These are phyloP conservation scores for Drosophila planitibia DNA, from an alignment of 2,888 invertebrate species.

Conservation along the genomic window DNA sequence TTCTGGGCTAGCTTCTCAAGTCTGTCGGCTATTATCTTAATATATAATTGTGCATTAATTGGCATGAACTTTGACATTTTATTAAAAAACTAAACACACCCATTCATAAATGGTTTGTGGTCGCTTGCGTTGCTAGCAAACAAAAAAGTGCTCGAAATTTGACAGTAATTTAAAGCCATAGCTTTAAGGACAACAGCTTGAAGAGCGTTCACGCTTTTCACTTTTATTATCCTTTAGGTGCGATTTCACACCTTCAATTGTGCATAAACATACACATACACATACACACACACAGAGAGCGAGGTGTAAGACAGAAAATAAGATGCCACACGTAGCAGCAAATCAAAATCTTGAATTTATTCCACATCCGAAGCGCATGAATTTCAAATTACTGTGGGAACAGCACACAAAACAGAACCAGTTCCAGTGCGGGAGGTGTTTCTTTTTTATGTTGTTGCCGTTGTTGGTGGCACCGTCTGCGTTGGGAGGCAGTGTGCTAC, in stretches of 20 bases:
- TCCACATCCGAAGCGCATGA: slow-evolving; percentile 83
- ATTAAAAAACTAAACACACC: not conserved
- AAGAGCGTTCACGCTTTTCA: slow-evolving; percentile 58
- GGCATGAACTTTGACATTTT: not conserved
- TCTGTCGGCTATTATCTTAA: not conserved
- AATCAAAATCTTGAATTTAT: slow-evolving; percentile 82
- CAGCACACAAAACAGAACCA: slow-evolving; percentile 40
- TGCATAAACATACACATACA: slow-evolving; percentile 35
- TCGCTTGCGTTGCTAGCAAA: not conserved
- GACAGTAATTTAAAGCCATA: slow-evolving; percentile 2
- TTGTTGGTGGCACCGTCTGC: not conserved
- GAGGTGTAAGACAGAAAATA: slow-evolving; percentile 29
- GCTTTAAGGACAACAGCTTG: slow-evolving; percentile 32
- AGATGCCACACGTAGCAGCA: slow-evolving; percentile 75
- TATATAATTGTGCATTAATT: not conserved
- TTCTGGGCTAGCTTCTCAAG: not conserved
- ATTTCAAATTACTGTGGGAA: slow-evolving; percentile 83
- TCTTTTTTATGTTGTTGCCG: not conserved
- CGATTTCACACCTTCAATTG: slow-evolving; percentile 78
- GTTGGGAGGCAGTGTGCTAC: slow-evolving; percentile 13
- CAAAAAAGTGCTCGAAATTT: not conserved
- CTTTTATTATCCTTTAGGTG: slow-evolving; percentile 79
- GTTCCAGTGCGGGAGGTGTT: slow-evolving; percentile 10
- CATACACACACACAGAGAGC: not conserved
- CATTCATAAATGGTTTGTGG: not conserved